Evolutionary conservation across 2,113 vertebrate genomes (phyloP), one percentile per base, ranked within the genome.

Genomic region (Microcebus lehilahytsara): DNA sequence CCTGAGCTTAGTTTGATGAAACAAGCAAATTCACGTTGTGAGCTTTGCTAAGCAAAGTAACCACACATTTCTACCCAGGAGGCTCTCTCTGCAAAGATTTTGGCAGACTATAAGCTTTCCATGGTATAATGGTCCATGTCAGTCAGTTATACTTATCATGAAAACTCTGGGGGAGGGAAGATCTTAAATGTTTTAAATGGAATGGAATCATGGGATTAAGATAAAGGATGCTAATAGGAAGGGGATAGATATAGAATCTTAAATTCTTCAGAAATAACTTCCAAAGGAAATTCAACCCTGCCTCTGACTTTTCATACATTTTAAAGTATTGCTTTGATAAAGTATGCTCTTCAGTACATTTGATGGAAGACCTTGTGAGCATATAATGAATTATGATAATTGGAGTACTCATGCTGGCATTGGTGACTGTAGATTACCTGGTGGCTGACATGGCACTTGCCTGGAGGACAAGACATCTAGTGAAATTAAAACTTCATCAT

Each of bases 251-350:
- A 85, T 3, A 49, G 5, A 92, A 32, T 79, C 56, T 79, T 37
- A 86, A 49, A 80, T 51, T 93, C 86, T 92, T 95, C 42, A 75
- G 87, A 85, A 96, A 88, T 60, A 74, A 81, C 56, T 87, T 94
- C 19, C 20, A 74, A 67, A 92, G 66, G 60, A 91, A 85, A 91
- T 94, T 96, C 14, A 56, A 46, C 19, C 9, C 14, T 77, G 42
- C 14, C 30, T 74, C 62, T 93, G 60, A 81, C 51, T 69, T 83
- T 71, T 84, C 40, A 88, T 96, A 42, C 34, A 66, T 71, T 81
- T 92, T 56, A 17, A 84, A 94, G 37, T 64, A n/a, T 37, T 67
- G 56, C n/a, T 96, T 90, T 92, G 62, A 84, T 75, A 46, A 93
- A 85, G 12, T 83, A 42, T 81, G 78, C 19, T n/a, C 34, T 90